Base-by-base conservation (phyloP, 2,113 vertebrate species). In the Chionis minor region DNA sequence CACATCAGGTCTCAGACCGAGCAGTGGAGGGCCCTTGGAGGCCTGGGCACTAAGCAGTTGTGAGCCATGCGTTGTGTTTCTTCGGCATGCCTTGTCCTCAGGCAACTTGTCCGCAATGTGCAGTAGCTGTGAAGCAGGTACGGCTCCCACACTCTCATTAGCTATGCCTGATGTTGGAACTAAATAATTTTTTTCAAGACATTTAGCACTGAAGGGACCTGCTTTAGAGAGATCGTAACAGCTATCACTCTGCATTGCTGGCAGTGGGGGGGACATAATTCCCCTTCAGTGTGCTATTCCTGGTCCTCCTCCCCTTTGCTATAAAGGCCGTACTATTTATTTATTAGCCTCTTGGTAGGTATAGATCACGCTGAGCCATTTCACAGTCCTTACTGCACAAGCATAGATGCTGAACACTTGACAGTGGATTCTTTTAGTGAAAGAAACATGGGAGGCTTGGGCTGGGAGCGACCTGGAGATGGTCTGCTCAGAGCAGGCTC, bases 101-200 rank as follows among this genome's bases (percentile, higher is more conserved):
- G 67, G 35, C 0, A 1, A 30, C n/a, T 22, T 14, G 28, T 23
- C 20, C 12, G 9, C 1, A 21, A 78, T 13, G 30, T 6, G 1
- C 2, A 2, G 12, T 14, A 40, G 38, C 66, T 65, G 51, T 49
- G 71, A 80, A 90, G 73, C 62, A 75, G 65, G 24, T n/a, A 33
- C 6, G 35, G 14, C 33, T 71, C 67, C 35, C 1, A 2, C 15
- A 4, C 14, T 20, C 30, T 83, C 78, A 40, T 65, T 40, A 71
- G 10, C 35, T 27, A 17, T 9, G 14, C 62, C 72, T 80, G 52
- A 33, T 44, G 33, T 23, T 47, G 78, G 62, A 45, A 56, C 17
- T 30, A 75, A 55, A 75, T 71, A 5, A 18, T 32, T 35, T 61
- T 69, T 55, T 42, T 9, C 45, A 45, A 75, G 86, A 66, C 16